Base-by-base conservation (phyloP, 2,888 invertebrate genomes). In the Polia nebulosa region DNA sequence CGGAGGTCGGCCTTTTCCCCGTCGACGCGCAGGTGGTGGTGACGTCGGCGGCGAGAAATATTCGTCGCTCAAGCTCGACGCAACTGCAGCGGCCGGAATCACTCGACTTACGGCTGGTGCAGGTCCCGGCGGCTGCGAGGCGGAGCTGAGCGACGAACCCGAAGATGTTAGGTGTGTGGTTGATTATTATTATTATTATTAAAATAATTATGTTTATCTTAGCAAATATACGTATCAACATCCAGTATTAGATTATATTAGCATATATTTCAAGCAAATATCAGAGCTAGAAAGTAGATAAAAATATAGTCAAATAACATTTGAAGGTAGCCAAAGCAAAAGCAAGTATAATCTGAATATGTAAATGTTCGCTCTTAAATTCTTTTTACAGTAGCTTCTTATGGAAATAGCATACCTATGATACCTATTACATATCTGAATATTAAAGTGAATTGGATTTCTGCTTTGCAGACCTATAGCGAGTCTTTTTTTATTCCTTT, bases 401-500 rank as follows among this genome's bases (percentile, higher is more conserved):
- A 63, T 64, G 70, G 56, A 69, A 68, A 61, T 60, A 55, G n/a
- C 57, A 64, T 67, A 75, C 77, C 25, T 70, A 77, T 80, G 57
- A 70, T 73, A 78, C 69, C 9, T 57, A 79, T 83, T 66, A 72
- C 64, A 67, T 72, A 53, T 83, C 78, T 74, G 68, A 76, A 86
- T 78, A 76, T 83, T 75, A 69, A 75, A 84, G 76, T 82, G 81
- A 76, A 86, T 83, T 85, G 84, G 81, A 84, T 84, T 82, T 82
- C 76, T 76, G 57, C 75, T 65, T 75, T 68, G 66, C 71, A 63
- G 69, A 72, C 68, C 71, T 76, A 22, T 25, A 32, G 39, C 8
- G 15, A 62, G 78, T 81, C 74, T 79, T 81, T 74, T 82, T 85
- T 80, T 79, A 83, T 83, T 80, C 62, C 68, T 65, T 63, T 71